These are phyloP conservation scores for Deilephila elpenor DNA, from an alignment of 2,888 invertebrate species.

Conservation along the genomic window DNA sequence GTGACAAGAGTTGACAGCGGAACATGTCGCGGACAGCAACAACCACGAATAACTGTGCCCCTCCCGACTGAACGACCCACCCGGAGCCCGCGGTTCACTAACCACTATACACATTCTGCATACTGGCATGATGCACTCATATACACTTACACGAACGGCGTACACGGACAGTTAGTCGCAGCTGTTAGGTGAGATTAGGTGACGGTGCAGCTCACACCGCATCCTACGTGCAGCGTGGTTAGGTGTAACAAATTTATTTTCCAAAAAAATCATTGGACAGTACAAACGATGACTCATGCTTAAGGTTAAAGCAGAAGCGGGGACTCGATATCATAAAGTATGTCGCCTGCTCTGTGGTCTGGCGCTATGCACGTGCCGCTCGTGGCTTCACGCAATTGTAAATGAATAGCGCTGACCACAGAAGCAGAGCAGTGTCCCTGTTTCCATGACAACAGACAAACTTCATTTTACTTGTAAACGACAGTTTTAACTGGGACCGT, in stretches of 20 bases:
- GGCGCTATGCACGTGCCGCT: constrained; percentile 9
- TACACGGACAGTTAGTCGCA: constrained; percentile 76
- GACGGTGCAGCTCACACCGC: constrained; percentile 55
- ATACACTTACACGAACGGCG: constrained; percentile 47
- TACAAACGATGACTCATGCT: constrained; percentile 77
- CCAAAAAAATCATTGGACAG: constrained; percentile 62
- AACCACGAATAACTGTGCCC: constrained; percentile 65
- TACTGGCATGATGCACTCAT: constrained; percentile 41
- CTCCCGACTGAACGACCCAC: constrained; percentile 60
- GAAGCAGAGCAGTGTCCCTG: constrained; percentile 63
- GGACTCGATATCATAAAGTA: constrained; percentile 54
- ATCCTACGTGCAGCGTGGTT: constrained; percentile 71
- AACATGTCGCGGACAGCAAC: constrained; percentile 57
- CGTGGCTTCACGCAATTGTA: constrained; percentile 29
- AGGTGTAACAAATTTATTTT: constrained; percentile 61
- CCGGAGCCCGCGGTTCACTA: constrained; percentile 41
- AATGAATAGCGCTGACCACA: constrained; percentile 46
- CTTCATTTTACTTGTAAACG: constrained; percentile 40
- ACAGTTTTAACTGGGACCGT: constrained; percentile 64
- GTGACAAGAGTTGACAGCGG: constrained; percentile 80
- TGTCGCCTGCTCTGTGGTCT: constrained; percentile 46
- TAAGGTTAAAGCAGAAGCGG: constrained; percentile 70
- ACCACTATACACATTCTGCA: constrained; percentile 10
- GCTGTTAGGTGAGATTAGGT: constrained; percentile 69
- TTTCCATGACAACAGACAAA: constrained; percentile 56